Conservation (phyloP, 2,797 vertebrate species). For the Mallotus villosus region DNA sequence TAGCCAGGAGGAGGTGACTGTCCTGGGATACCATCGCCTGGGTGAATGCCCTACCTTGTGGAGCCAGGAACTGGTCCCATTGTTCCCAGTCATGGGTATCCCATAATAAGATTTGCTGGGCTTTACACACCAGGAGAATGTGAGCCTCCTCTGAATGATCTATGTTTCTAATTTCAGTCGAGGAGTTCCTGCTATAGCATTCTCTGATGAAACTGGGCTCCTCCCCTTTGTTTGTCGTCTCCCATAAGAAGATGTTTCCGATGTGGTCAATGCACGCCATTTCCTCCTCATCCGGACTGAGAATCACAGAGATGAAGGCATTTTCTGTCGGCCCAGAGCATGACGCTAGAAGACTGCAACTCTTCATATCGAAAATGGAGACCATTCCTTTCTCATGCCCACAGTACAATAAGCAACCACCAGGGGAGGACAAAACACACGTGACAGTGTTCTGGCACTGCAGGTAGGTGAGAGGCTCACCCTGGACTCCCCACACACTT, state of each 20-base stretch:
- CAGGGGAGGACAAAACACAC: conserved; percentile 58
- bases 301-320: conserved; percentile 56
- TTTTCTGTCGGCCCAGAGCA: conserved; percentile 53
- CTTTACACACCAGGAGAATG: conserved; percentile 71
- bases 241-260: conserved; percentile 73
- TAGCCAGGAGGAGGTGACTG: conserved; percentile 70
- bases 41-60: conserved; percentile 59
- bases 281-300: conserved; percentile 44
- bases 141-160: conserved; percentile 54
- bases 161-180: conserved; percentile 51
- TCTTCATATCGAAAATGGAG: conserved; percentile 63
- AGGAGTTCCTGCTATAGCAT: conserved; percentile 22
- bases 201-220: conserved; percentile 58
- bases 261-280: conserved; percentile 68
- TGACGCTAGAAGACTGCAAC: conserved; percentile 40
- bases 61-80: conserved; percentile 68
- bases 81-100: conserved; percentile 63
- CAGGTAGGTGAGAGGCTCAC: conserved; percentile 41
- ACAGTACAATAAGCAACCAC: conserved; percentile 60
- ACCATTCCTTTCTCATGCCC: conserved; percentile 70
- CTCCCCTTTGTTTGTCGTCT: conserved; percentile 45
- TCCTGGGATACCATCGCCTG: conserved; percentile 67
- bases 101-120: conserved; percentile 68
- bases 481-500: conserved; percentile 56
- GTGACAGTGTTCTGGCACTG: conserved; percentile 67